These are phyloP conservation scores for Caenorhabditis tropicalis DNA, from an alignment of 1,140 invertebrate genomes.

Conservation along the genomic window DNA sequence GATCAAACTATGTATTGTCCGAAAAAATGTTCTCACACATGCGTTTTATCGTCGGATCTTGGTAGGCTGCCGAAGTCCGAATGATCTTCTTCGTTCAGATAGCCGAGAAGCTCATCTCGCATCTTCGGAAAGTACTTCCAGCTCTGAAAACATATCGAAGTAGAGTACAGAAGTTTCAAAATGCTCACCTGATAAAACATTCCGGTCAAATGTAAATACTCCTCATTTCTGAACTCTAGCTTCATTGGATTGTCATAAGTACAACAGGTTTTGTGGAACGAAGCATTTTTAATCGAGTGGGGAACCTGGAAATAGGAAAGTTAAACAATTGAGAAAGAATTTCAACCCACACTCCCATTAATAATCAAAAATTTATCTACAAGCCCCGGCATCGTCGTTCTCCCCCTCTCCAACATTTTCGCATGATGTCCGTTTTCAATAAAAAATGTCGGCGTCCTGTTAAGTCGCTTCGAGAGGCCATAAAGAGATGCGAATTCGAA, in stretches of 20 bases:
- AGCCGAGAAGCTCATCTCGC: not conserved
- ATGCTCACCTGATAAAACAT: not conserved
- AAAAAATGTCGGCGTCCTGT: not conserved
- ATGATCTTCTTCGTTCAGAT: not conserved
- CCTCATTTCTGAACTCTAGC: not conserved
- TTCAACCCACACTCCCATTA: conserved; percentile 22
- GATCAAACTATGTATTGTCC: too few relatives aligned
- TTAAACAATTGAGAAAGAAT: not conserved
- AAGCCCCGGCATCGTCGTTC: not conserved
- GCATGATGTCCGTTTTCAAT: not conserved
- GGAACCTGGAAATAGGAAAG: not conserved
- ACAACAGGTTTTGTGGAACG: not conserved
- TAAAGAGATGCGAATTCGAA: not conserved
- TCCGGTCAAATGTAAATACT: not conserved
- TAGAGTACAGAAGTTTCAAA: not conserved
- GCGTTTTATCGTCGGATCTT: not conserved
- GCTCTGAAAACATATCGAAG: not conserved
- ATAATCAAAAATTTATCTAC: not conserved
- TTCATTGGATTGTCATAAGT: not conserved
- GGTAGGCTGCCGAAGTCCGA: not conserved
- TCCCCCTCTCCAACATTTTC: not conserved
- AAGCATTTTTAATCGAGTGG: not conserved
- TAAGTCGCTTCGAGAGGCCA: not conserved
- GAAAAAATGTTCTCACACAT: conserved; percentile 20
- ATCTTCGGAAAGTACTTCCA: not conserved